Percentiles rank a stretch among this genome's conserved stretches.
phyloP scores from a whole-genome alignment of 64 coral and sea anemone species.

The Montipora cactus region DNA sequence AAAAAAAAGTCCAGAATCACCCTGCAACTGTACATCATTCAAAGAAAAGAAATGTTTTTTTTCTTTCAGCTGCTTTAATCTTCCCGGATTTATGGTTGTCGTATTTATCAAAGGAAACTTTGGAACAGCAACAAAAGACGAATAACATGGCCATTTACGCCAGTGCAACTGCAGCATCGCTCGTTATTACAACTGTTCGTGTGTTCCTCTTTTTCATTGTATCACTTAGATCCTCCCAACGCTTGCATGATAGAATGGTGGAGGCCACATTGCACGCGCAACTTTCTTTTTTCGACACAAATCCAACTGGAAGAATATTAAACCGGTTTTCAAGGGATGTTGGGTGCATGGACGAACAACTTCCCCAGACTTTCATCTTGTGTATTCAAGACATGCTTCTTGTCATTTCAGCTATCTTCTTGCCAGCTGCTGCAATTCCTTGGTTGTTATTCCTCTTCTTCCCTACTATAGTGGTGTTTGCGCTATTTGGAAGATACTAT shows the following conservation, averaged over 20 bases:
- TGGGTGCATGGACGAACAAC: slow-evolving; percentile 47
- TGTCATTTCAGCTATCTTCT: slow-evolving; percentile 7
- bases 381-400: background rate
- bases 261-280: slow-evolving; percentile 62
- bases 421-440: slow-evolving; percentile 28
- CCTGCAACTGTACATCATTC: no score
- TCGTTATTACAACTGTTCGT: slow-evolving; percentile 56
- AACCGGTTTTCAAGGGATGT: slow-evolving; percentile 61
- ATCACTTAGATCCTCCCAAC: slow-evolving; percentile 66
- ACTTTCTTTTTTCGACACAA: slow-evolving; percentile 90
- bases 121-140: background rate
- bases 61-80: background rate
- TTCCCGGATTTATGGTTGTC: background rate
- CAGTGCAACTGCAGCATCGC: slow-evolving; percentile 29
- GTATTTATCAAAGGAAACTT: background rate
- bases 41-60: background rate
- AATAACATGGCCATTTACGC: slow-evolving; percentile 55
- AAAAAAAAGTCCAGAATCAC: no score
- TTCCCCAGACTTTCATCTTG: background rate
- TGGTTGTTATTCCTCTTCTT: slow-evolving; percentile 12
- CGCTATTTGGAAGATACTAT: slow-evolving; percentile 26
- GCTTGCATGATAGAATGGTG: slow-evolving; percentile 88
- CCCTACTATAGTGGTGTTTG: background rate
- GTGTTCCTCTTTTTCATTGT: slow-evolving; percentile 79
- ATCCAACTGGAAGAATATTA: slow-evolving; percentile 72